Conservation (phyloP, 2,888 invertebrate species). For the Onthophagus sagittarius region DNA sequence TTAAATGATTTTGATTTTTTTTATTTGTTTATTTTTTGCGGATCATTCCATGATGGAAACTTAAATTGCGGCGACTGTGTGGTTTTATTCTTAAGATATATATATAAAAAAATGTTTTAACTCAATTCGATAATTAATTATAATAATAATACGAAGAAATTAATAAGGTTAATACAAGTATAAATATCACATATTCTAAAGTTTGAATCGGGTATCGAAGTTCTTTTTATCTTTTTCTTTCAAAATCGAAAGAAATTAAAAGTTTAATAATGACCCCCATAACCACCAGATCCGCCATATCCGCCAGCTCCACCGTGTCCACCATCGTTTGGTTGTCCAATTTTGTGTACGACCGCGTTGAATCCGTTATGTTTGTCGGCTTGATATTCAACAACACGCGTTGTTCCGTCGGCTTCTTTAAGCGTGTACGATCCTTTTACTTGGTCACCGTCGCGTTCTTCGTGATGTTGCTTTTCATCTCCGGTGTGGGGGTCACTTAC, state of each 20-base stretch:
- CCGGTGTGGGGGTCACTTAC: constrained; percentile 59
- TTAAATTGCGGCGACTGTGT: constrained; percentile 1
- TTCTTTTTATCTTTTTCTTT: constrained; percentile 16
- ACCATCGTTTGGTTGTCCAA: constrained; percentile 42
- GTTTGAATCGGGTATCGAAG: neutral
- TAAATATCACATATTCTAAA: constrained; percentile 15
- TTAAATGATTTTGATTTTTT: too few species aligned
- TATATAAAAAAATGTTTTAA: neutral
- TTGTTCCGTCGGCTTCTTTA: constrained; percentile 56
- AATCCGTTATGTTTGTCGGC: constrained; percentile 59
- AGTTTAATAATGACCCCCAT: constrained; percentile 20
- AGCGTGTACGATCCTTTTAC: constrained; percentile 60
- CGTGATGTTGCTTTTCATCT: constrained; percentile 58
- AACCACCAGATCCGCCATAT: constrained; percentile 24
- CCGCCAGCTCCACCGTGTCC: constrained; percentile 19
- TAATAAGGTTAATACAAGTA: constrained; percentile 8
- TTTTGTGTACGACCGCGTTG: constrained; percentile 57
- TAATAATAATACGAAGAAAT: constrained; percentile 1
- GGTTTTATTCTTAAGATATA: neutral
- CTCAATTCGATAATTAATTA: neutral
- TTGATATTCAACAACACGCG: constrained; percentile 58
- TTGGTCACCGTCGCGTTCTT: constrained; percentile 60
- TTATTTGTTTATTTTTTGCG: too few species aligned
- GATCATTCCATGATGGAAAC: too few species aligned
- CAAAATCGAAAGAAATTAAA: neutral